phyloP scores from a whole-genome alignment of 2,888 invertebrate genomes.

The Caenorhabditis sp. region DNA sequence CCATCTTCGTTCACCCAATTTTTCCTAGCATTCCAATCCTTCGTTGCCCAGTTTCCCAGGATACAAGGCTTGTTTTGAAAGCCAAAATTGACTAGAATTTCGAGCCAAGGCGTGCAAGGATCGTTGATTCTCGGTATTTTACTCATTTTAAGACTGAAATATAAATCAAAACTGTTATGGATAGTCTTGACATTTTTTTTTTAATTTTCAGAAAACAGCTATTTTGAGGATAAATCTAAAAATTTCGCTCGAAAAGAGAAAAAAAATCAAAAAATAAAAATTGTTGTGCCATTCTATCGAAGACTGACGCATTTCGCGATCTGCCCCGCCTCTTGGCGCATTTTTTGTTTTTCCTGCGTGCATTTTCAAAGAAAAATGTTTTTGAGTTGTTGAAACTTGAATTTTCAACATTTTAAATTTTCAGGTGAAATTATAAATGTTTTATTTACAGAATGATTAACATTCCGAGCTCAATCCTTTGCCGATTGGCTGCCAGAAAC shows the following conservation, averaged over 20 bases:
- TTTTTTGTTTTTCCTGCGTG: slow-evolving; percentile 29
- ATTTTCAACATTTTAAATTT: neutral
- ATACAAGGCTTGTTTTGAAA: slow-evolving; percentile 45
- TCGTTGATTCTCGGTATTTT: slow-evolving; percentile 10
- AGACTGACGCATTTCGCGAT: slow-evolving; percentile 19
- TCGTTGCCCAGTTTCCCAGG: slow-evolving; percentile 31
- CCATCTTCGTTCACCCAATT: slow-evolving; percentile 48
- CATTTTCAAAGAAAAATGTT: slow-evolving; percentile 24
- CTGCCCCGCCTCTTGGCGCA: slow-evolving; percentile 28
- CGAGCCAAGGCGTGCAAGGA: slow-evolving; percentile 17
- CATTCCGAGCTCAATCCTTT: slow-evolving; percentile 34
- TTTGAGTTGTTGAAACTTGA: slow-evolving; percentile 1
- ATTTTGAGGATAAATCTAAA: neutral
- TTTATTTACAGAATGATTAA: slow-evolving; percentile 40
- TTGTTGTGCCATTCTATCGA: neutral
- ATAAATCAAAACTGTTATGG: too few species aligned
- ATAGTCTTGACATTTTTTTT: too few species aligned
- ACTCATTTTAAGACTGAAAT: neutral
- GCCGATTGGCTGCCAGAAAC: slow-evolving; percentile 33
- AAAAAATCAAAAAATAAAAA: neutral
- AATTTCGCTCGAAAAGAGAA: slow-evolving; percentile 4
- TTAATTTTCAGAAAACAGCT: neutral
- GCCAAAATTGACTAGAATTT: slow-evolving; percentile 26
- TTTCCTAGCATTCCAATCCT: slow-evolving; percentile 42
- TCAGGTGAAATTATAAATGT: too few species aligned